A percentile compares a stretch with the other conserved stretches of the same genome.
phyloP scores from a whole-genome alignment of 1,140 invertebrate genomes.

The Pseudomyrmex flavicornis region DNA sequence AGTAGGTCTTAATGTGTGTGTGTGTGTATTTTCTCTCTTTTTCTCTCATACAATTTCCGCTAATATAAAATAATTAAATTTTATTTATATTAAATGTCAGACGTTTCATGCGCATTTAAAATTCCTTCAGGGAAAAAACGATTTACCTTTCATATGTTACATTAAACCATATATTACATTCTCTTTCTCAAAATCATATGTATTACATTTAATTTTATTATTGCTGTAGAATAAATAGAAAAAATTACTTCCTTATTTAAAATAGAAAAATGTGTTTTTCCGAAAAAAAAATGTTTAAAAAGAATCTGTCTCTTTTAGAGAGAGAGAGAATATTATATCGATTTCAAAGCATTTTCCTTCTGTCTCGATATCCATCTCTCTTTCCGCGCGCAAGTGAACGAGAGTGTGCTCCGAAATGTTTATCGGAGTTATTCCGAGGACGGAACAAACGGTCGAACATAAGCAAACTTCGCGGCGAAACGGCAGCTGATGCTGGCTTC shows the following conservation, averaged over 20 bases:
- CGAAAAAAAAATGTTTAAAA: not conserved
- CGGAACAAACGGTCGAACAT: slow-evolving; percentile 72
- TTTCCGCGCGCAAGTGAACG: not conserved
- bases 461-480: slow-evolving; percentile 76
- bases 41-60: not conserved
- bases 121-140: not conserved
- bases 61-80: no score
- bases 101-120: no score
- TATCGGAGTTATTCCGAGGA: slow-evolving; percentile 78
- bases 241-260: not conserved
- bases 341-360: not conserved
- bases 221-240: not conserved
- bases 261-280: not conserved
- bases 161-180: not conserved
- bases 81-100: no score
- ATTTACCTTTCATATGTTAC: not conserved
- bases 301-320: not conserved
- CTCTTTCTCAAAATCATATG: not conserved
- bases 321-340: not conserved
- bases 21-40: not conserved
- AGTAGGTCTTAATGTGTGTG: not conserved
- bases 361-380: slow-evolving; percentile 32
- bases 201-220: not conserved
- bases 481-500: slow-evolving; percentile 70
- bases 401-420: slow-evolving; percentile 71